Evolutionary conservation across 2,113 vertebrate species (phyloP).

Genomic region (Laticauda laticaudata): DNA sequence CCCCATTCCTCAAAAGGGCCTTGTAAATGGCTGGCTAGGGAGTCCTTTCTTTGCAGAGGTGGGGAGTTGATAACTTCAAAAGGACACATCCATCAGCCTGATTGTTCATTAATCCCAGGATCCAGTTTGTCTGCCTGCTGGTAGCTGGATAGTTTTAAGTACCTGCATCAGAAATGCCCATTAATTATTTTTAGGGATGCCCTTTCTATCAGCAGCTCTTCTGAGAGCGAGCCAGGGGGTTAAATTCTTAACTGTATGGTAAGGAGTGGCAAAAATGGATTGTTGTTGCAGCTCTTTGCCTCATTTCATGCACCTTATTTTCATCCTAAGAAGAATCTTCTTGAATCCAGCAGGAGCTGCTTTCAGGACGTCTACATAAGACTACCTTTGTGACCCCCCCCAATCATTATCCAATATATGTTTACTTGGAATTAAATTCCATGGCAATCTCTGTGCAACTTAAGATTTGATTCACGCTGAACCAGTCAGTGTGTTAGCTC

Average conservation of each 20-base stretch:
- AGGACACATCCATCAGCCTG: background rate
- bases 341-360: background rate
- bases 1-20: background rate
- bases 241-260: background rate
- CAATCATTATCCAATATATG: background rate
- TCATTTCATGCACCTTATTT: background rate
- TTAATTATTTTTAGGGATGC: background rate
- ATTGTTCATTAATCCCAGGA: background rate
- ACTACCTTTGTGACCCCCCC: background rate
- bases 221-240: background rate
- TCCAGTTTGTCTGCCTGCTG: background rate
- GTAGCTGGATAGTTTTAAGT: background rate
- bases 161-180: background rate
- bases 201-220: background rate
- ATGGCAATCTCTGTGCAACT: background rate
- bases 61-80: background rate
- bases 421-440: background rate
- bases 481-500: background rate
- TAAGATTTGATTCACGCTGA: background rate
- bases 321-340: background rate
- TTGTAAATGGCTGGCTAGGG: background rate
- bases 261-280: background rate
- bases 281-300: background rate
- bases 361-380: background rate
- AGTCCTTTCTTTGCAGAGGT: background rate